These are phyloP conservation scores for Tipula lateralis DNA, from an alignment of 2,888 invertebrate genomes.

Conservation along the genomic window DNA sequence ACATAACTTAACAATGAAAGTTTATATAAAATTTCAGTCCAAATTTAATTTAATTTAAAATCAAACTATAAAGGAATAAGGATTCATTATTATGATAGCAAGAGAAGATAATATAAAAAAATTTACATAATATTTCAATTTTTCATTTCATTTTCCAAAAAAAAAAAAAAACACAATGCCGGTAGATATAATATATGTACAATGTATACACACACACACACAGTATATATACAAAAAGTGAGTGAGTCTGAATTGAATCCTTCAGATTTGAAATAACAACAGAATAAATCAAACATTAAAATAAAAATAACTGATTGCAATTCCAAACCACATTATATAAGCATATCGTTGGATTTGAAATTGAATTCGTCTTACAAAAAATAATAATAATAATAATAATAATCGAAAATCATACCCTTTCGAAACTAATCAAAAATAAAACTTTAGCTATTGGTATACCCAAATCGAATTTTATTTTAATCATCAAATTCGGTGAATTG, in stretches of 20 bases:
- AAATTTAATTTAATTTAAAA: not conserved
- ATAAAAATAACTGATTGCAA: not conserved
- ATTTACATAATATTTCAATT: conserved; percentile 19
- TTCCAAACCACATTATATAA: not conserved
- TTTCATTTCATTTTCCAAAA: not conserved
- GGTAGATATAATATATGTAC: not conserved
- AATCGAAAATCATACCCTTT: not conserved
- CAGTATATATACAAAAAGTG: not conserved
- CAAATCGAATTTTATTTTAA: not conserved
- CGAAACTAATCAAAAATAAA: not conserved
- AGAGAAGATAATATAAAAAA: not conserved
- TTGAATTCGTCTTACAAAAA: not conserved
- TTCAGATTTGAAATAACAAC: not conserved
- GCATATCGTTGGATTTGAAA: not conserved
- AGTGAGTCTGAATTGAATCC: not conserved
- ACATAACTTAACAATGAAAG: not conserved
- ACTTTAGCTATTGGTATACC: not conserved
- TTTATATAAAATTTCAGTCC: not conserved
- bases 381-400: not conserved
- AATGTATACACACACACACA: not conserved
- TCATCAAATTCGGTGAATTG: not conserved
- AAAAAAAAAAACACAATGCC: not conserved
- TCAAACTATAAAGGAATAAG: not conserved
- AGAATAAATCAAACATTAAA: conserved; percentile 11
- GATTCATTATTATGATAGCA: not conserved